A percentile compares a stretch with the other conserved stretches of the same genome.
These are phyloP conservation scores for Neopelma chrysocephalum DNA, from an alignment of 2,797 vertebrate species.

Conservation along the genomic window DNA sequence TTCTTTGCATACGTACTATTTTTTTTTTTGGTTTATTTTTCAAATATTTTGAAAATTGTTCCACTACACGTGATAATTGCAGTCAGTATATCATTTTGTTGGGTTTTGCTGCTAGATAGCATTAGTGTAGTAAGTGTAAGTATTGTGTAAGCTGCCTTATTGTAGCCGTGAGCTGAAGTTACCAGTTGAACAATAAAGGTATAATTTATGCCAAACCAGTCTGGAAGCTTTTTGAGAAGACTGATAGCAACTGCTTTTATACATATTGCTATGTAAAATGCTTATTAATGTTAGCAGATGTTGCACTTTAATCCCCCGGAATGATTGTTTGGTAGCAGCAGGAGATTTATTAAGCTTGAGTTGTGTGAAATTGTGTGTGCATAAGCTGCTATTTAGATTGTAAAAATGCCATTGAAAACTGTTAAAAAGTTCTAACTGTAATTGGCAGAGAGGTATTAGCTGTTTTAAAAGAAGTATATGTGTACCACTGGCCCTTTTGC, in stretches of 20 bases:
- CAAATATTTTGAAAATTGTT: conserved; percentile 3
- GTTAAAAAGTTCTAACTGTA: conserved; percentile 83
- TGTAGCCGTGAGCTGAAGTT: conserved; percentile 55
- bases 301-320: conserved; percentile 79
- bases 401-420: conserved; percentile 79
- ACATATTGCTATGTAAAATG: conserved; percentile 70
- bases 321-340: conserved; percentile 82
- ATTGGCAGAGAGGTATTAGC: conserved; percentile 90
- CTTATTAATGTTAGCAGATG: conserved; percentile 81
- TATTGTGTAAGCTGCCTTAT: not conserved
- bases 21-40: not conserved
- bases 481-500: conserved; percentile 81
- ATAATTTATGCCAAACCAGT: conserved; percentile 67
- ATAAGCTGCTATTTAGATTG: conserved; percentile 81
- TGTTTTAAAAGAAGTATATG: conserved; percentile 82
- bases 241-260: conserved; percentile 73
- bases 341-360: conserved; percentile 82
- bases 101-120: conserved; percentile 39
- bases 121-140: not conserved
- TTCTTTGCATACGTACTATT: not conserved
- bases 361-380: conserved; percentile 82
- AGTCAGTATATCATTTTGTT: not conserved
- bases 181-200: conserved; percentile 51
- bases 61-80: conserved; percentile 5
- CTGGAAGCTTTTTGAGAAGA: conserved; percentile 68